Evolutionary conservation across 2,797 vertebrate genomes (phyloP).

Genomic region (Coilia nasus): DNA sequence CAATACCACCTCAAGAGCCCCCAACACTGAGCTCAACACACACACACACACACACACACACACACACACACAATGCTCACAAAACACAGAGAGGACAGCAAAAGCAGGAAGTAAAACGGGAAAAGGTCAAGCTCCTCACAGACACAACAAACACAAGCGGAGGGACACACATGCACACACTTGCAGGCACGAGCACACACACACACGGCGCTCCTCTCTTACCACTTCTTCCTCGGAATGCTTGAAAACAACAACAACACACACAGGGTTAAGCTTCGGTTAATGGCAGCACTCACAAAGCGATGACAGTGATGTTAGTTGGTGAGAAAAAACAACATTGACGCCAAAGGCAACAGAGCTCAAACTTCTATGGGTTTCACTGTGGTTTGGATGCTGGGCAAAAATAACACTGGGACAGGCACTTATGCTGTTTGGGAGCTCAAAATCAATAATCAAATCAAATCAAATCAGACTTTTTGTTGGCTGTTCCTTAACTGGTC

Average conservation of each 20-base stretch:
- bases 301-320: conserved; percentile 46
- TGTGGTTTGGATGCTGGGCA: no score
- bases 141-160: neutral
- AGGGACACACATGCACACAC: conserved; percentile 37
- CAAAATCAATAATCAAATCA: no score
- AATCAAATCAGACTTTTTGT: no score
- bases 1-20: conserved; percentile 37
- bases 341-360: conserved; percentile 3
- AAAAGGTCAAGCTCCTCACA: neutral
- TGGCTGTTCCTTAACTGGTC: no score
- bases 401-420: no score
- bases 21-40: conserved; percentile 29
- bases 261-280: conserved; percentile 74
- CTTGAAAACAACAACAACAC: conserved; percentile 89
- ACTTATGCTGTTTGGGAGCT: no score
- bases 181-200: neutral
- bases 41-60: conserved; percentile 25
- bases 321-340: conserved; percentile 32
- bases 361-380: neutral
- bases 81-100: conserved; percentile 7
- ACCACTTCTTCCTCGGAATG: conserved; percentile 94
- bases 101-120: neutral
- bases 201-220: conserved; percentile 75
- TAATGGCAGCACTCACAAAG: conserved; percentile 71
- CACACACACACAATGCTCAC: neutral